phyloP scores from a whole-genome alignment of 1,140 invertebrate genomes.

The Lamellibrachia luymesi region DNA sequence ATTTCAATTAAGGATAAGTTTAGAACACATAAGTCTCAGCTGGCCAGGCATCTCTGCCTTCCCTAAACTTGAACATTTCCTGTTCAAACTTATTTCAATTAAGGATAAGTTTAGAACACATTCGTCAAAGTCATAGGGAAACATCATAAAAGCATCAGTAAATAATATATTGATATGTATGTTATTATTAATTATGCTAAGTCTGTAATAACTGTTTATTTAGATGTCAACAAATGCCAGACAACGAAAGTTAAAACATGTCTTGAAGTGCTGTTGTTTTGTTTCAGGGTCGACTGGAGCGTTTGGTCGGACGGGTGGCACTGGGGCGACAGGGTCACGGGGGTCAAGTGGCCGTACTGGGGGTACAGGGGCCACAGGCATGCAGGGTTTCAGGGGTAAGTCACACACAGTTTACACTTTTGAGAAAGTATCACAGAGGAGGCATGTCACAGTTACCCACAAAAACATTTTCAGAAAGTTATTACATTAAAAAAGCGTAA shows the following conservation, averaged over 20 bases:
- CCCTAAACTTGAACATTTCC: no score
- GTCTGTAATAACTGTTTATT: background rate
- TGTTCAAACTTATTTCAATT: no score
- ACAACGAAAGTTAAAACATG: background rate
- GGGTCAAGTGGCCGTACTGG: background rate
- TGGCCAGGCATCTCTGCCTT: no score
- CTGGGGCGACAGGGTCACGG: background rate
- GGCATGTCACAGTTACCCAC: background rate
- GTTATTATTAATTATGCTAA: background rate
- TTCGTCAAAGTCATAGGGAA: no score
- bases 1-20: no score
- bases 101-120: no score
- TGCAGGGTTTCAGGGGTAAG: background rate
- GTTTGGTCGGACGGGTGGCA: background rate
- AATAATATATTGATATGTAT: no score
- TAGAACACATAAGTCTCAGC: no score
- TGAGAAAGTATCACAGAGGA: background rate
- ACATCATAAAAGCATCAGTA: no score
- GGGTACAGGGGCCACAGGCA: slow-evolving; percentile 7
- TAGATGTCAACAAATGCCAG: background rate
- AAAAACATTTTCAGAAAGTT: background rate
- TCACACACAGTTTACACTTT: background rate
- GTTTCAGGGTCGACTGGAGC: slow-evolving; percentile 11
- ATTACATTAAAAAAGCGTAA: background rate
- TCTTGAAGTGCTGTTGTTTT: background rate